Evolutionary conservation across 2,113 vertebrate genomes (phyloP).

Genomic region (Zingel zingel): DNA sequence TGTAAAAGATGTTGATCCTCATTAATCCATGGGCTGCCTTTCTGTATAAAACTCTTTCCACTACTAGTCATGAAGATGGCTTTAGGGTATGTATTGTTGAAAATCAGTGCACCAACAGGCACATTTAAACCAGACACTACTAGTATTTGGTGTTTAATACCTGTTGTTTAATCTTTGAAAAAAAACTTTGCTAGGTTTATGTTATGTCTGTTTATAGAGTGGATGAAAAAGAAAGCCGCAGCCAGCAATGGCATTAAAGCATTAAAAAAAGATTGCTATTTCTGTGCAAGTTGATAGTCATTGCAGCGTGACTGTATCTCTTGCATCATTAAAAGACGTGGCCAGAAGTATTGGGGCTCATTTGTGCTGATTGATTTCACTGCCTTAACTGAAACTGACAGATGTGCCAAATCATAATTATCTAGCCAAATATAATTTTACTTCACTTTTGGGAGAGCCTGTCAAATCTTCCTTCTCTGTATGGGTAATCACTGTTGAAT

Average conservation of each 20-base stretch:
- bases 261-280: slow-evolving; percentile 44
- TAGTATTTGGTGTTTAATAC: slow-evolving; percentile 46
- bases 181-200: slow-evolving; percentile 34
- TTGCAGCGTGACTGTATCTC: slow-evolving; percentile 69
- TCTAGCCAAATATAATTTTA: slow-evolving; percentile 46
- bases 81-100: slow-evolving; percentile 2
- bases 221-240: slow-evolving; percentile 19
- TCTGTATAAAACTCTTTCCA: slow-evolving; percentile 21
- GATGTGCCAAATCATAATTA: slow-evolving; percentile 79
- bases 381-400: slow-evolving; percentile 78
- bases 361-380: slow-evolving; percentile 62
- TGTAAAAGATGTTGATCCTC: slow-evolving; percentile 28
- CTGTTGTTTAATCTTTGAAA: slow-evolving; percentile 10
- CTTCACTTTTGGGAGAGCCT: slow-evolving; percentile 52
- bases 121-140: slow-evolving; percentile 70
- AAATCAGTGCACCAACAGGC: slow-evolving; percentile 13
- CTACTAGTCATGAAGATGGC: slow-evolving; percentile 35
- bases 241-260: slow-evolving; percentile 47
- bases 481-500: slow-evolving; percentile 54
- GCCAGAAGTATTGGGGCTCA: slow-evolving; percentile 47
- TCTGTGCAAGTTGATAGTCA: slow-evolving; percentile 59
- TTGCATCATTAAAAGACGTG: slow-evolving; percentile 73
- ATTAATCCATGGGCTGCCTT: slow-evolving; percentile 30
- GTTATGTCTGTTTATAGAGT: slow-evolving; percentile 27
- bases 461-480: slow-evolving; percentile 34